Evolutionary conservation across 2,797 vertebrate species (phyloP).

Genomic region (Balearica regulorum): DNA sequence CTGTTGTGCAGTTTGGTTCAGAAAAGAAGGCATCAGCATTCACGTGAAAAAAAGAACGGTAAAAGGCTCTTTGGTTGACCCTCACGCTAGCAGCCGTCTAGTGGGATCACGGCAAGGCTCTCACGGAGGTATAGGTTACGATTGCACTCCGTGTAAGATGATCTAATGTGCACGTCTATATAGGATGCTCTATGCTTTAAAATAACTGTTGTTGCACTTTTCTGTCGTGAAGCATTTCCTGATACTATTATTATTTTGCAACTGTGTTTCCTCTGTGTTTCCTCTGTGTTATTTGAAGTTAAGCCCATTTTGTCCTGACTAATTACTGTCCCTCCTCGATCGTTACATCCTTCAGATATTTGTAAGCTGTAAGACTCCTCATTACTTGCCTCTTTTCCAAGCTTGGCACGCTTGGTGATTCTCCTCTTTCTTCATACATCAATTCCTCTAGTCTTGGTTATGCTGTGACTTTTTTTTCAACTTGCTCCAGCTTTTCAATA

Average conservation of each 20-base stretch:
- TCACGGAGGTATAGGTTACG: neutral
- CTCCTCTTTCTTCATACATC: neutral
- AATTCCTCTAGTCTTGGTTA: neutral
- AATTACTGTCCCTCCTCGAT: neutral
- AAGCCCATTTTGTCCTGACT: neutral
- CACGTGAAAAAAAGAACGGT: neutral
- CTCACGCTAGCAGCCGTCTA: neutral
- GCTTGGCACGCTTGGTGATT: neutral
- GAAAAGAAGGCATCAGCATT: neutral
- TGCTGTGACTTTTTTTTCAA: neutral
- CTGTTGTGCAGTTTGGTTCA: neutral
- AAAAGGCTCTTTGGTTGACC: neutral
- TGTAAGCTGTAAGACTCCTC: neutral
- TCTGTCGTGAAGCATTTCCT: neutral
- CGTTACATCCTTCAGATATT: neutral
- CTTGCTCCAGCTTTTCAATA: neutral
- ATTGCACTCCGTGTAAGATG: neutral
- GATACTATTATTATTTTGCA: neutral
- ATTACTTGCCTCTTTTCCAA: neutral
- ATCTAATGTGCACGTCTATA: neutral
- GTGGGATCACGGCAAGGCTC: neutral
- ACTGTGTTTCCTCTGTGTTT: neutral
- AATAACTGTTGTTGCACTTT: neutral
- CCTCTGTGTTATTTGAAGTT: neutral
- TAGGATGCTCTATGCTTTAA: neutral